These are phyloP conservation scores for Tyria jacobaeae DNA, from an alignment of 2,888 invertebrate species.

Conservation along the genomic window DNA sequence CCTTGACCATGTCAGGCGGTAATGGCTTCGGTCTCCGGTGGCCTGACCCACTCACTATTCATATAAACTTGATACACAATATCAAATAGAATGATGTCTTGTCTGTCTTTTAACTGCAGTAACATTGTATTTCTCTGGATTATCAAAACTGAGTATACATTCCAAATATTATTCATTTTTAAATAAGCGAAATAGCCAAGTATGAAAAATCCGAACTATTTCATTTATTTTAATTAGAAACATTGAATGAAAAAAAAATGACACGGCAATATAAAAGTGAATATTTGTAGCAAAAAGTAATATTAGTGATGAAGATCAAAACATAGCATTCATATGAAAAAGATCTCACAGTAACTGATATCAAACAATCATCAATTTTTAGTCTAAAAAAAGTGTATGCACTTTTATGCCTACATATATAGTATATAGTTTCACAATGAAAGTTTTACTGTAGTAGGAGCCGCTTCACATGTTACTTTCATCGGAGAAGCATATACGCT, in stretches of 20 bases:
- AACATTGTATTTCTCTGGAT: neutral
- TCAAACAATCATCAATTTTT: neutral
- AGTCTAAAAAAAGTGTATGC: neutral
- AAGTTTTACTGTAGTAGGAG: neutral
- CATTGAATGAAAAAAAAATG: too few relatives aligned
- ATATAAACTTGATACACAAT: neutral
- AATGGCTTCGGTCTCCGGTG: conserved; percentile 9
- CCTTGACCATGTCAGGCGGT: conserved; percentile 9
- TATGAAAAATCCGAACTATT: neutral
- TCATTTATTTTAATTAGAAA: neutral
- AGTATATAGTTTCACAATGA: too few relatives aligned
- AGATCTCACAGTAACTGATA: neutral
- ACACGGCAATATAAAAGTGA: neutral
- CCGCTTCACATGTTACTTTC: neutral
- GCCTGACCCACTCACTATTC: conserved; percentile 7
- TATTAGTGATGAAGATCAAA: neutral
- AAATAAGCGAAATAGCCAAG: too few relatives aligned
- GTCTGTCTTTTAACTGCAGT: neutral
- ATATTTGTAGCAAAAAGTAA: neutral
- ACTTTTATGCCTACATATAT: neutral
- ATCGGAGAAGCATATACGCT: neutral
- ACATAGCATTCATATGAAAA: neutral
- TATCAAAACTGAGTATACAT: too few relatives aligned
- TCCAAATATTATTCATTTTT: too few relatives aligned
- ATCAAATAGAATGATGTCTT: neutral